These are phyloP conservation scores for Xenopus laevis DNA, from an alignment of 2,113 vertebrate species.

Conservation along the genomic window DNA sequence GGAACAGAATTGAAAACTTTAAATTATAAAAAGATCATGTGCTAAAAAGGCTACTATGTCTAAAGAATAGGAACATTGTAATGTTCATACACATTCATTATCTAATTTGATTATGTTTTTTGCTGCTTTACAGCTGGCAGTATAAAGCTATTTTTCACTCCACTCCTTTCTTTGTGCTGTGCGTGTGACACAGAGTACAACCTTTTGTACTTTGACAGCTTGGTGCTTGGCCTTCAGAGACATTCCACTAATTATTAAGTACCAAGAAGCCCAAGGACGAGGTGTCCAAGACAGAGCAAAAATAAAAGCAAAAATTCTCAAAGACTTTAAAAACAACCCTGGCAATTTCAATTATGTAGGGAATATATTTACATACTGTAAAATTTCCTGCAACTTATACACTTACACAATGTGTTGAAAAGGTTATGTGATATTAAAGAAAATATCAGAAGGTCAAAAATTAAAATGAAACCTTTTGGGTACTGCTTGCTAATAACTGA, in stretches of 20 bases:
- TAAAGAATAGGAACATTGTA: background rate
- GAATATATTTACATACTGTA: too few relatives aligned
- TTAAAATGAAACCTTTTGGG: too few relatives aligned
- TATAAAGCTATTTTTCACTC: constrained; percentile 1
- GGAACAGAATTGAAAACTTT: background rate
- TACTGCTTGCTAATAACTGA: too few relatives aligned
- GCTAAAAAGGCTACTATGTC: background rate
- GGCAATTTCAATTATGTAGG: too few relatives aligned
- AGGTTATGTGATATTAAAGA: too few relatives aligned
- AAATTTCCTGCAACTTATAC: too few relatives aligned
- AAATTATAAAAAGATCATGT: background rate
- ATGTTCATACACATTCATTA: background rate
- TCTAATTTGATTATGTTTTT: background rate
- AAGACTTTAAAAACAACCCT: too few relatives aligned
- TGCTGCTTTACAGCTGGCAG: background rate
- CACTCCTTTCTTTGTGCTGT: background rate
- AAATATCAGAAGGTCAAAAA: too few relatives aligned
- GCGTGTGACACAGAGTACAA: constrained; percentile 2
- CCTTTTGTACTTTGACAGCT: background rate
- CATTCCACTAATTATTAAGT: background rate
- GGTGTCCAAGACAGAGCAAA: background rate
- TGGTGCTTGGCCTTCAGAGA: background rate
- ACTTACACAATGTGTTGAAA: too few relatives aligned
- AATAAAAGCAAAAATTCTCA: background rate
- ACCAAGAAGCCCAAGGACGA: background rate